Percentiles rank a stretch among this genome's conserved stretches.
These are phyloP conservation scores for Oscheius sp. DNA, from an alignment of 2,888 invertebrate species.

Conservation along the genomic window DNA sequence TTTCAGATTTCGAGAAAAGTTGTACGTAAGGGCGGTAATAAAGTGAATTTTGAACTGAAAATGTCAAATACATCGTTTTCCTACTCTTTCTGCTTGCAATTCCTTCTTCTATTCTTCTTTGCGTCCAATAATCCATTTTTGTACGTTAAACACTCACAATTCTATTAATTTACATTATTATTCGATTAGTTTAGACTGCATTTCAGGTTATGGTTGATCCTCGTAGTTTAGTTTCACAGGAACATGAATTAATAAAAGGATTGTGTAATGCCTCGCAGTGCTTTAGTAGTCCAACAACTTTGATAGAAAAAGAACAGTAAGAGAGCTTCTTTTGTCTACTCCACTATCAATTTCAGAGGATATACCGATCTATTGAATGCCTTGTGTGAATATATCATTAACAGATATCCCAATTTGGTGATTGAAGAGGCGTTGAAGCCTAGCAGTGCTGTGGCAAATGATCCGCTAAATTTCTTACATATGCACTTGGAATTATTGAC, in stretches of 20 bases:
- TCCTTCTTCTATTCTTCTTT: background rate
- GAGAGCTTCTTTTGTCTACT: background rate
- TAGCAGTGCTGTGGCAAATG: background rate
- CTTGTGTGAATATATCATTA: conserved; percentile 4
- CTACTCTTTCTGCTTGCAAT: too few species aligned
- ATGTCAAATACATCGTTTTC: too few species aligned
- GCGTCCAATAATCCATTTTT: too few species aligned
- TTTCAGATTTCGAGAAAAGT: too few species aligned
- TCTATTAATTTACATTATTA: background rate
- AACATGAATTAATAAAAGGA: background rate
- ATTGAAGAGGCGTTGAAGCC: conserved; percentile 7
- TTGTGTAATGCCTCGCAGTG: background rate
- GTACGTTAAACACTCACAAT: too few species aligned
- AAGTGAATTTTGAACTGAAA: too few species aligned
- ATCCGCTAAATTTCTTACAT: background rate
- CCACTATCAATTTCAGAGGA: background rate
- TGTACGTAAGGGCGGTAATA: too few species aligned
- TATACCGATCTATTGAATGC: background rate
- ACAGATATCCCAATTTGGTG: background rate
- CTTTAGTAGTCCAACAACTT: background rate
- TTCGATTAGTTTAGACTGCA: background rate
- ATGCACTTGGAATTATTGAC: conserved; percentile 13
- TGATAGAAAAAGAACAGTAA: background rate
- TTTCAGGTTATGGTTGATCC: background rate
- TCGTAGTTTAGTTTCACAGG: background rate